phyloP scores from a whole-genome alignment of 2,797 vertebrate genomes.

The Lemur catta region DNA sequence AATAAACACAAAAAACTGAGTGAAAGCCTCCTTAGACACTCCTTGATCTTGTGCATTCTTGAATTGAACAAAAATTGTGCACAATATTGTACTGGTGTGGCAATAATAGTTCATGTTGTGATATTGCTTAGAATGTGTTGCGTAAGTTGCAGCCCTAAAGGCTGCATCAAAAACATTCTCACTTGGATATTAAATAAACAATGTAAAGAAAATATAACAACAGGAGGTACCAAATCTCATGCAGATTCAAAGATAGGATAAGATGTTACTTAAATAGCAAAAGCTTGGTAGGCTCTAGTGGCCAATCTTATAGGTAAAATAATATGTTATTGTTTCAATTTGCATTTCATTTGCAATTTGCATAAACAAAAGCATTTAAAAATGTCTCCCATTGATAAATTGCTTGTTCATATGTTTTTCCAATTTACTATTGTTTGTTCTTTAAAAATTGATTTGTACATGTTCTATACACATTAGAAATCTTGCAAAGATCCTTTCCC shows the following conservation, averaged over 20 bases:
- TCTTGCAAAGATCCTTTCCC: neutral
- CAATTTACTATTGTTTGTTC: neutral
- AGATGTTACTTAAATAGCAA: neutral
- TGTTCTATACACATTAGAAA: neutral
- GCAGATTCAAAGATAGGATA: neutral
- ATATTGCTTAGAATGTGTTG: neutral
- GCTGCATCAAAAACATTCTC: neutral
- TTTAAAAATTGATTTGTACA: neutral
- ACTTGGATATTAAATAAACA: neutral
- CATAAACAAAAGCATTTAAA: neutral
- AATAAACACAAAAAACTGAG: slow-evolving; percentile 37
- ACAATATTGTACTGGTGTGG: neutral
- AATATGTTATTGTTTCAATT: neutral
- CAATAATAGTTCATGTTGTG: neutral
- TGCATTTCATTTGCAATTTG: neutral
- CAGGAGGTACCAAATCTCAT: neutral
- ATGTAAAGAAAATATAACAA: neutral
- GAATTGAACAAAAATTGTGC: neutral
- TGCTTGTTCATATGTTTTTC: neutral
- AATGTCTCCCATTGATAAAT: neutral
- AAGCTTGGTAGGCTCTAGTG: neutral
- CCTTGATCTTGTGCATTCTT: slow-evolving; percentile 53
- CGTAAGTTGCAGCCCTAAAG: neutral
- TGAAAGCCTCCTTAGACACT: slow-evolving; percentile 65
- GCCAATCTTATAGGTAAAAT: neutral